phyloP scores from a whole-genome alignment of 1,140 invertebrate genomes.

The Limonius californicus region DNA sequence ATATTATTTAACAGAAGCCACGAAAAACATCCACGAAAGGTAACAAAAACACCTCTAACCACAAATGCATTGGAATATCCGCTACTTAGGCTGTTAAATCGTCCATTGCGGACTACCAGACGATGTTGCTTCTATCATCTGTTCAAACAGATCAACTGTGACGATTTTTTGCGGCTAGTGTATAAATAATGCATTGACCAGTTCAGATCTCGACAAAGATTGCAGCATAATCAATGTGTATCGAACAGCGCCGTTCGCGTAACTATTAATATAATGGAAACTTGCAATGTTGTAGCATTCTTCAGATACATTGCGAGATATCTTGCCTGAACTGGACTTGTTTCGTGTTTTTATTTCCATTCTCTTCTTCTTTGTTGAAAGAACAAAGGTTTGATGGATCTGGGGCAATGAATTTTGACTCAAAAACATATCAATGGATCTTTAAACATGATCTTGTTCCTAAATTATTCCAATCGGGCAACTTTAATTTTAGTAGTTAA shows the following conservation, averaged over 20 bases:
- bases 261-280: conserved; percentile 19
- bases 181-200: conserved; percentile 10
- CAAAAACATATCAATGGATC: no score
- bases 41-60: no score
- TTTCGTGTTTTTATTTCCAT: neutral
- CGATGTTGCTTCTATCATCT: neutral
- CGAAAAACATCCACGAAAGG: no score
- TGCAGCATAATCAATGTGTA: conserved; percentile 10
- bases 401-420: no score
- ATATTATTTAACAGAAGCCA: no score
- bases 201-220: conserved; percentile 8
- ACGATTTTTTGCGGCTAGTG: neutral
- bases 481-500: no score
- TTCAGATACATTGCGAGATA: conserved; percentile 17
- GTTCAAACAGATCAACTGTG: conserved; percentile 7
- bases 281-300: conserved; percentile 11
- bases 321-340: neutral
- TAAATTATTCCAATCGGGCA: no score
- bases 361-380: neutral
- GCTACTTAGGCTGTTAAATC: conserved; percentile 2
- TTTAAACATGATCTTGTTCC: no score
- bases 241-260: conserved; percentile 10
- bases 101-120: conserved; percentile 1
- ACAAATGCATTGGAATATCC: neutral
- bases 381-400: neutral